A percentile compares a stretch with the other conserved stretches of the same genome.
Conservation (phyloP, 2,797 vertebrate genomes). For the Sebastes trivittatus region DNA sequence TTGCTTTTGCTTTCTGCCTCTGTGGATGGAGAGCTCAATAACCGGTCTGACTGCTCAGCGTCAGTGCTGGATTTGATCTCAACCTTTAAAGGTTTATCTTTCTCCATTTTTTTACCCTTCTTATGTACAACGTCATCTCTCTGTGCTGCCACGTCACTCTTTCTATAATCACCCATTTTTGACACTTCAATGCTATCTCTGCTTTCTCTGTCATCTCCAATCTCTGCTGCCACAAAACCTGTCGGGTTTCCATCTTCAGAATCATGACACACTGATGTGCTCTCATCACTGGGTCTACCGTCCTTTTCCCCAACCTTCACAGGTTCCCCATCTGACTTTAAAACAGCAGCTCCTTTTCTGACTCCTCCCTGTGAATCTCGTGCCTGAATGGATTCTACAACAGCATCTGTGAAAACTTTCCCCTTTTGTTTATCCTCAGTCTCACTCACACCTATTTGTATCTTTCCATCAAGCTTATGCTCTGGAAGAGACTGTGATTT, state of each 20-base stretch:
- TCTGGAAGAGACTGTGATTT: constrained; percentile 1
- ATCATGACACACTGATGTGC: neutral
- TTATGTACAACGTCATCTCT: neutral
- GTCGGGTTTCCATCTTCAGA: neutral
- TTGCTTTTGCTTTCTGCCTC: constrained; percentile 64
- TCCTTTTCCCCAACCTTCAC: neutral
- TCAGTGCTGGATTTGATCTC: constrained; percentile 22
- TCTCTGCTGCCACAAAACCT: neutral
- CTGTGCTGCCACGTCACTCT: neutral
- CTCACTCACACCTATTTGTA: neutral
- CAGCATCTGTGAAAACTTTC: neutral
- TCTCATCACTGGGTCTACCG: neutral
- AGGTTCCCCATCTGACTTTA: neutral
- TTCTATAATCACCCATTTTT: neutral
- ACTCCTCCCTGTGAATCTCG: constrained; percentile 3
- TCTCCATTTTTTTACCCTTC: constrained; percentile 10
- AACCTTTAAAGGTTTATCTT: constrained; percentile 25
- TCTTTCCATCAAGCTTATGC: constrained; percentile 9
- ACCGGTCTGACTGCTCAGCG: constrained; percentile 23
- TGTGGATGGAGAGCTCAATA: neutral
- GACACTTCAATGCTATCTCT: neutral
- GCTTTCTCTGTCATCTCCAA: neutral
- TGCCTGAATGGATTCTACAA: neutral
- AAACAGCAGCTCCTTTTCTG: neutral
- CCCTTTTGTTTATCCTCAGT: constrained; percentile 10